Conservation (phyloP, 2,888 invertebrate genomes). For the Rhabditoides inermis region DNA sequence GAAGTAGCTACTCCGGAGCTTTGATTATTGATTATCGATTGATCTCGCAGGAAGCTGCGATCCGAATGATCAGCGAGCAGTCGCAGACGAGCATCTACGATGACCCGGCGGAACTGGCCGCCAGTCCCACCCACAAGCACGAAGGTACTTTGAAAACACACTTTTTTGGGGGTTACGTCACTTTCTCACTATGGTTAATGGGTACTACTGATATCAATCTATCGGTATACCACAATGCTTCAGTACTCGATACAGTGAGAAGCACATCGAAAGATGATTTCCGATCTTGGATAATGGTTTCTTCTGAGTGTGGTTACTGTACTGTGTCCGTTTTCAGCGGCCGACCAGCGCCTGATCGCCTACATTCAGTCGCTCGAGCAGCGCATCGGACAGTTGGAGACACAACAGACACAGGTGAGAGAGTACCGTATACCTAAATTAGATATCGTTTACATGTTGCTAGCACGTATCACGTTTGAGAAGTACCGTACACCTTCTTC, state of each 20-base stretch:
- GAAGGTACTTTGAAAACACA: too few species aligned
- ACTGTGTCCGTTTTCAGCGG: too few species aligned
- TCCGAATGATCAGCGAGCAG: constrained; percentile 17
- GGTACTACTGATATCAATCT: too few species aligned
- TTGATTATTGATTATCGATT: neutral
- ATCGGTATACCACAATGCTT: too few species aligned
- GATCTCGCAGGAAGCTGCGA: constrained; percentile 17
- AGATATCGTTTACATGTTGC: neutral
- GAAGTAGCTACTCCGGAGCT: neutral
- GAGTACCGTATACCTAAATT: neutral
- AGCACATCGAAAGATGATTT: too few species aligned
- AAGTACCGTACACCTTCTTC: too few species aligned
- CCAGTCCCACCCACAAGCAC: constrained; percentile 16
- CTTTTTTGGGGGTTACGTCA: too few species aligned
- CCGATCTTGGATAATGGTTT: too few species aligned
- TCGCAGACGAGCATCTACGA: constrained; percentile 18
- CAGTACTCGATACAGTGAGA: too few species aligned
- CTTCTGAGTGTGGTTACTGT: too few species aligned
- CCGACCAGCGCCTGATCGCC: constrained; percentile 67
- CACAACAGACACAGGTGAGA: constrained; percentile 19
- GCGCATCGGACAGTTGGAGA: constrained; percentile 63
- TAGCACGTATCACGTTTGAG: constrained; percentile 48
- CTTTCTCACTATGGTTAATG: too few species aligned
- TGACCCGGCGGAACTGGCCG: constrained; percentile 10
- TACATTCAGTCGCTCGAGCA: constrained; percentile 83